Percentiles rank a stretch among this genome's conserved stretches.
Conservation (phyloP, 1,140 invertebrate genomes). For the Druon quercuslanigerum region DNA sequence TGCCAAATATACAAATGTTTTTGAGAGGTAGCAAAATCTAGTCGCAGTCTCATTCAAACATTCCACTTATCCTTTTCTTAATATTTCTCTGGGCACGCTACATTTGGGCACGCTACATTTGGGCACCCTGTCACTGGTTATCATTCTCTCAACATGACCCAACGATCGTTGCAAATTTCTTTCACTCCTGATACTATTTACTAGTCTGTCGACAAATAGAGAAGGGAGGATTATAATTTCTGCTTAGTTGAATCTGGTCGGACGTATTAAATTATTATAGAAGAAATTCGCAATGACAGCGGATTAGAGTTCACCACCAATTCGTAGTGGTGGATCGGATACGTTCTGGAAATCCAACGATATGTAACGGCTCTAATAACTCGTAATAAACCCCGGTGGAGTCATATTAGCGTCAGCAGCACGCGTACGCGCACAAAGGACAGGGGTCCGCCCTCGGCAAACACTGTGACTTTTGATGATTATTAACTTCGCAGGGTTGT, state of each 20-base stretch:
- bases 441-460: slow-evolving; percentile 72
- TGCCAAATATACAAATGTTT: too few species aligned
- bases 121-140: too few species aligned
- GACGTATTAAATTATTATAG: slow-evolving; percentile 1
- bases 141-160: too few species aligned
- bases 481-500: slow-evolving; percentile 73
- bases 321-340: slow-evolving; percentile 1
- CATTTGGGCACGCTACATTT: too few species aligned
- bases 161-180: too few species aligned
- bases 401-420: slow-evolving; percentile 76
- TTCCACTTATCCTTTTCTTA: too few species aligned
- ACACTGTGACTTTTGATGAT: slow-evolving; percentile 76
- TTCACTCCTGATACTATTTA: too few species aligned
- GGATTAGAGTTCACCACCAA: slow-evolving; percentile 6
- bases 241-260: slow-evolving; percentile 5
- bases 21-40: too few species aligned
- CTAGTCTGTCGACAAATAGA: neutral
- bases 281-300: slow-evolving; percentile 19
- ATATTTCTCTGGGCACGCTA: too few species aligned
- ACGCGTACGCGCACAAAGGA: slow-evolving; percentile 73
- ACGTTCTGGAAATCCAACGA: slow-evolving; percentile 67
- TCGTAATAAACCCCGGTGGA: slow-evolving; percentile 74
- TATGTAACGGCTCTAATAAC: slow-evolving; percentile 74
- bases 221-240: neutral
- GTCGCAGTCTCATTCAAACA: too few species aligned